Percentiles rank a stretch among this genome's conserved stretches.
Conservation (phyloP, 2,797 vertebrate species). For the Hafferia zeledoni region DNA sequence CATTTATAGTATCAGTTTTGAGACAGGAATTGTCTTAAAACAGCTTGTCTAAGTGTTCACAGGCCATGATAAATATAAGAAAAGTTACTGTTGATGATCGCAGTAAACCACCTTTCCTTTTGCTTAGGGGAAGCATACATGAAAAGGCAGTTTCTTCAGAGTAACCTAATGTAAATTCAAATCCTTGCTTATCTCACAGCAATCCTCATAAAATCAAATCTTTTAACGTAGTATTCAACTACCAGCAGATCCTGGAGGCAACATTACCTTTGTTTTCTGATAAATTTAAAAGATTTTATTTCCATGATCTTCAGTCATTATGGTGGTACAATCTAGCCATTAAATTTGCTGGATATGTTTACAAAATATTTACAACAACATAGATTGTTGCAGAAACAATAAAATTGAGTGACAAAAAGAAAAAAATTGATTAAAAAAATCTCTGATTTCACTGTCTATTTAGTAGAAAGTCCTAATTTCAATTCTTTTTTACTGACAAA, state of each 20-base stretch:
- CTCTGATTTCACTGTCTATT: neutral
- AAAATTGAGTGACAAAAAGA: neutral
- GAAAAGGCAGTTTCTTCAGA: neutral
- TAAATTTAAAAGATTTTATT: neutral
- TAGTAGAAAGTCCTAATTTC: neutral
- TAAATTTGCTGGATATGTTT: neutral
- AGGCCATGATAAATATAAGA: neutral
- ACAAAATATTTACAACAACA: neutral
- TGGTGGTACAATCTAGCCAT: neutral
- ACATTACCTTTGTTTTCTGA: neutral
- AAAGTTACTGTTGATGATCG: neutral
- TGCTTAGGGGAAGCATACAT: neutral
- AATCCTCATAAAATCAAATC: neutral
- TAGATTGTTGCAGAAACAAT: neutral
- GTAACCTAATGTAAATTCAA: neutral
- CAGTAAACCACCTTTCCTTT: neutral
- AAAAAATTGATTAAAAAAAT: neutral
- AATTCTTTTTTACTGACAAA: neutral
- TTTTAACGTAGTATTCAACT: neutral
- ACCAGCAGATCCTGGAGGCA: neutral
- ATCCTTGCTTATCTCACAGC: neutral
- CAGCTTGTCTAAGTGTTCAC: neutral
- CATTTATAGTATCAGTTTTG: neutral
- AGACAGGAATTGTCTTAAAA: neutral
- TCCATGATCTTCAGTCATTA: neutral